Conservation (phyloP, 2,888 invertebrate species). For the Ochropleura leucogaster region DNA sequence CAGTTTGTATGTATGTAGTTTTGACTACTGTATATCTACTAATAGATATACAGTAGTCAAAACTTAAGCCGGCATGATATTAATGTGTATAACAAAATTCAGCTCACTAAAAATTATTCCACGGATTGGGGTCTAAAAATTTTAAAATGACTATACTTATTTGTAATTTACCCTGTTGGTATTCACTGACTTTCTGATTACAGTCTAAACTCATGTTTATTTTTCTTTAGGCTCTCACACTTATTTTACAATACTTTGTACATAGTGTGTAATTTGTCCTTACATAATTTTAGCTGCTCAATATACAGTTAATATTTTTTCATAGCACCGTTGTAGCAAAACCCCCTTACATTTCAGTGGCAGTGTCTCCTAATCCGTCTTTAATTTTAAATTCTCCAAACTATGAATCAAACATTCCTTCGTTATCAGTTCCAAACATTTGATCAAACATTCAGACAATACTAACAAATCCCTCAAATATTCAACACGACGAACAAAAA, state of each 20-base stretch:
- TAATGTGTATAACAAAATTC: too few species aligned
- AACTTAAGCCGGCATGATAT: too few species aligned
- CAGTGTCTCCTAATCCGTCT: constrained; percentile 21
- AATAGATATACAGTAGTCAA: too few species aligned
- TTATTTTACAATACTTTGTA: not conserved
- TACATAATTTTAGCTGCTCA: not conserved
- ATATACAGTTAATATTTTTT: not conserved
- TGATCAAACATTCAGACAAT: constrained; percentile 77
- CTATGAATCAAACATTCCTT: constrained; percentile 60
- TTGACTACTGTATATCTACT: too few species aligned
- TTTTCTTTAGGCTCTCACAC: not conserved
- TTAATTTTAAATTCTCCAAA: constrained; percentile 34
- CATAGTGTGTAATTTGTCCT: not conserved
- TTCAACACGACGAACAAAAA: constrained; percentile 77
- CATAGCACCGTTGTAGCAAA: not conserved
- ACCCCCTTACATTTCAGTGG: constrained; percentile 24
- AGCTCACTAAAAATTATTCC: too few species aligned
- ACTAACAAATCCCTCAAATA: constrained; percentile 82
- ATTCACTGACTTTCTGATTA: not conserved
- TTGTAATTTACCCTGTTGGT: not conserved
- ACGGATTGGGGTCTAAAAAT: too few species aligned
- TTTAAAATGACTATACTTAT: too few species aligned
- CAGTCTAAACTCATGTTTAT: not conserved
- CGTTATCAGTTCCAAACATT: constrained; percentile 74
- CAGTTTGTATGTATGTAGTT: too few species aligned